Conservation (phyloP, 2,888 invertebrate genomes). For the Eilema caniola region DNA sequence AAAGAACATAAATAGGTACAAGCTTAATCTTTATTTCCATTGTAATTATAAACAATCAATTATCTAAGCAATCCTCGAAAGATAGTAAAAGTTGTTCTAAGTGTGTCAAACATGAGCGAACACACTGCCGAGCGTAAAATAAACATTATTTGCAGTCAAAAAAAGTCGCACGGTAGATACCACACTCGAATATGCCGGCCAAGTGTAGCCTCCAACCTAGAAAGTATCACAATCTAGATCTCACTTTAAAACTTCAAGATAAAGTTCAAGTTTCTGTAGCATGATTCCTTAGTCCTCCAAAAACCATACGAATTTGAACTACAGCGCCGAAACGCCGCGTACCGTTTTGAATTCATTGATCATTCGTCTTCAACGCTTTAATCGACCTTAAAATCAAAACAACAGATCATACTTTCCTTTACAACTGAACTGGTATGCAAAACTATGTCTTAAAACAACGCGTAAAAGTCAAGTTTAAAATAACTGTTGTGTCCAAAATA, state of each 20-base stretch:
- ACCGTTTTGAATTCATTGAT: slow-evolving; percentile 77
- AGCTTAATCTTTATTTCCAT: slow-evolving; percentile 18
- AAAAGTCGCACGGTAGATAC: slow-evolving; percentile 61
- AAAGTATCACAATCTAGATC: slow-evolving; percentile 39
- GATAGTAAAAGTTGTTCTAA: slow-evolving; percentile 67
- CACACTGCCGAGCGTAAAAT: slow-evolving; percentile 52
- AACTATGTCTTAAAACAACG: slow-evolving; percentile 42
- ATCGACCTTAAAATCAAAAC: slow-evolving; percentile 60
- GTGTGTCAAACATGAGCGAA: slow-evolving; percentile 53
- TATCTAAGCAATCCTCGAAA: slow-evolving; percentile 45
- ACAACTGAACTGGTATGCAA: slow-evolving; percentile 26
- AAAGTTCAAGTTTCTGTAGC: slow-evolving; percentile 35
- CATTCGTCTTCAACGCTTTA: slow-evolving; percentile 54
- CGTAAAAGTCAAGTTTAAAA: slow-evolving; percentile 54
- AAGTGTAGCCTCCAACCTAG: slow-evolving; percentile 61
- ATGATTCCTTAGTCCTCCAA: slow-evolving; percentile 55
- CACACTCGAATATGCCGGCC: slow-evolving; percentile 58
- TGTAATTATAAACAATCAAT: slow-evolving; percentile 40
- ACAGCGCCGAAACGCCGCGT: slow-evolving; percentile 68
- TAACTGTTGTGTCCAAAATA: slow-evolving; percentile 66
- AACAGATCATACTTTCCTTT: slow-evolving; percentile 56
- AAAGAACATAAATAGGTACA: slow-evolving; percentile 16
- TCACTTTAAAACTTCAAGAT: slow-evolving; percentile 19
- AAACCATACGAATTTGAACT: slow-evolving; percentile 70
- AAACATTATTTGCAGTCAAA: slow-evolving; percentile 52